phyloP scores from a whole-genome alignment of 1,140 invertebrate genomes.

The Drosophila subobscura region DNA sequence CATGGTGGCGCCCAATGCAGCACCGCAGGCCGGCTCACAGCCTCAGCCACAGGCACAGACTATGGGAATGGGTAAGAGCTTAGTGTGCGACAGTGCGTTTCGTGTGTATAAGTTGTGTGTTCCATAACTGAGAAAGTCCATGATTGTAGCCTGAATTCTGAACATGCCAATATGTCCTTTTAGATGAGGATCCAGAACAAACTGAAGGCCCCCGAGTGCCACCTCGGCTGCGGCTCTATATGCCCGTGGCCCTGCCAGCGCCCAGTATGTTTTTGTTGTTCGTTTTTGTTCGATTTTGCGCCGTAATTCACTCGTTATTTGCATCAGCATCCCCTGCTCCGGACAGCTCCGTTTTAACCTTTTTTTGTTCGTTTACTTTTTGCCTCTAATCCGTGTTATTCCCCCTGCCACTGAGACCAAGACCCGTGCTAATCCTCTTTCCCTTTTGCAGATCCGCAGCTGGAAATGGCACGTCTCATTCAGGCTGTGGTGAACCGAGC shows the following conservation, averaged over 20 bases:
- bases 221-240: slow-evolving; percentile 66
- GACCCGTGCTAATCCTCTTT: not conserved
- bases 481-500: slow-evolving; percentile 85
- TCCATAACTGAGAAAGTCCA: not conserved
- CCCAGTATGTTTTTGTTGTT: slow-evolving; percentile 61
- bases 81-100: not conserved
- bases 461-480: slow-evolving; percentile 85
- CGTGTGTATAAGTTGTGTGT: not conserved
- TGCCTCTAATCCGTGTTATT: slow-evolving; percentile 2
- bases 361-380: slow-evolving; percentile 5
- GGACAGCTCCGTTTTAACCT: not conserved
- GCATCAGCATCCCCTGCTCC: slow-evolving; percentile 5
- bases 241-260: slow-evolving; percentile 61
- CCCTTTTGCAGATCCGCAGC: slow-evolving; percentile 66
- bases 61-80: slow-evolving; percentile 46
- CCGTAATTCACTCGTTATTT: slow-evolving; percentile 8
- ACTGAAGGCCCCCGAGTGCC: slow-evolving; percentile 23
- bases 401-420: not conserved
- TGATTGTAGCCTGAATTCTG: not conserved
- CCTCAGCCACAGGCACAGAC: slow-evolving; percentile 19
- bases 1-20: slow-evolving; percentile 51
- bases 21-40: not conserved
- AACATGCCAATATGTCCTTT: slow-evolving; percentile 6
- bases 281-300: not conserved
- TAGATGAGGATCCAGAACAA: slow-evolving; percentile 54